Evolutionary conservation across 30 jellyfish, hydroid and myxozoan genomes (phyloP).

Genomic region (Sanderia malayensis): DNA sequence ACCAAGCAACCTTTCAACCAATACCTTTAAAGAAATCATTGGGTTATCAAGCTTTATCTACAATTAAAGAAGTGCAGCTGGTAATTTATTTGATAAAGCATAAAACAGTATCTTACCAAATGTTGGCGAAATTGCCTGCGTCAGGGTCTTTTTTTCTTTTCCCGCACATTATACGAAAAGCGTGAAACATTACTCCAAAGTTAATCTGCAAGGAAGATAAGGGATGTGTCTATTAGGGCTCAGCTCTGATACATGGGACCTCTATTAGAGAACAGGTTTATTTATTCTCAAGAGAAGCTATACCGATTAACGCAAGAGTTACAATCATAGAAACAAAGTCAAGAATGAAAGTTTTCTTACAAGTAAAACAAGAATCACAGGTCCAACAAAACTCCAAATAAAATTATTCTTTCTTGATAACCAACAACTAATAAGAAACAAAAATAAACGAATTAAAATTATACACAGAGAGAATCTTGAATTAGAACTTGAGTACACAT

Average conservation of each 20-base stretch:
- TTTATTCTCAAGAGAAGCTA: too few relatives aligned
- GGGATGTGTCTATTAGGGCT: too few relatives aligned
- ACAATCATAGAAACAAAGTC: too few relatives aligned
- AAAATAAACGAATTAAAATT: neutral
- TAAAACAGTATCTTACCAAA: neutral
- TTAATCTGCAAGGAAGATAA: slow-evolving; percentile 31
- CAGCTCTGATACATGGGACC: too few relatives aligned
- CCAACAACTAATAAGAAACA: slow-evolving; percentile 71
- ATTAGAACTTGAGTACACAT: too few relatives aligned
- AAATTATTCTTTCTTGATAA: slow-evolving; percentile 69
- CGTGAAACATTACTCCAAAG: slow-evolving; percentile 59
- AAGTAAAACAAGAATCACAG: slow-evolving; percentile 66
- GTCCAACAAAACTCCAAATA: slow-evolving; percentile 77
- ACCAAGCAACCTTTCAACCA: slow-evolving; percentile 89
- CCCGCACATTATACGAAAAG: slow-evolving; percentile 65
- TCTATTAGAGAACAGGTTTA: too few relatives aligned
- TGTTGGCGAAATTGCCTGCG: neutral
- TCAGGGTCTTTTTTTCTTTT: slow-evolving; percentile 39
- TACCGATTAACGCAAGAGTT: too few relatives aligned
- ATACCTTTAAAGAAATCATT: slow-evolving; percentile 63
- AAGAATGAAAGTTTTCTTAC: too few relatives aligned
- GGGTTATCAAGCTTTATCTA: too few relatives aligned
- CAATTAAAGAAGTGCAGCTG: too few relatives aligned
- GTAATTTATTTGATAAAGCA: too few relatives aligned
- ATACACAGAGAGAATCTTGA: too few relatives aligned